phyloP scores from a whole-genome alignment of 1,140 invertebrate genomes.

The Goniozus legneri region DNA sequence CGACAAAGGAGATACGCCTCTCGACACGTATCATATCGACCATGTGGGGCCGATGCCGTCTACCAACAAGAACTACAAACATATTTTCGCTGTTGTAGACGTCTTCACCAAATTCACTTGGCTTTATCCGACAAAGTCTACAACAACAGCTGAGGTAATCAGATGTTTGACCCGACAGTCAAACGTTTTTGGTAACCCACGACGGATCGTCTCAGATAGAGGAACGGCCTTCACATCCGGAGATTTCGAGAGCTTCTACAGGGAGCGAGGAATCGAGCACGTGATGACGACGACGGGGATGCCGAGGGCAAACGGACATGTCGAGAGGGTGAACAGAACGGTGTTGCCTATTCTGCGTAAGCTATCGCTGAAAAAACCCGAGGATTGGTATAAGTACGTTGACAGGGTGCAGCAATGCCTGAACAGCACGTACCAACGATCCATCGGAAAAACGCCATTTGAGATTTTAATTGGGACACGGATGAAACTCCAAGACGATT shows the following conservation, averaged over 20 bases:
- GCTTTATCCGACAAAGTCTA: slow-evolving; percentile 13
- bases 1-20: slow-evolving; percentile 19
- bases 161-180: slow-evolving; percentile 16
- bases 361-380: slow-evolving; percentile 25
- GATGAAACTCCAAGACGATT: background rate
- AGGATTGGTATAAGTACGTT: slow-evolving; percentile 33
- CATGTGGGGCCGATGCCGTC: slow-evolving; percentile 31
- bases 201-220: background rate
- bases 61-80: slow-evolving; percentile 15
- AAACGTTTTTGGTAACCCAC: slow-evolving; percentile 23
- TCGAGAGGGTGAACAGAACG: slow-evolving; percentile 13
- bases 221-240: background rate
- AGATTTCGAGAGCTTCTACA: background rate
- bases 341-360: slow-evolving; percentile 26
- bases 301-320: slow-evolving; percentile 22
- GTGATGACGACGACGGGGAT: slow-evolving; percentile 24
- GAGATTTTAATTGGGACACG: background rate
- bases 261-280: slow-evolving; percentile 20
- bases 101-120: slow-evolving; percentile 31
- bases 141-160: slow-evolving; percentile 21
- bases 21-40: slow-evolving; percentile 30
- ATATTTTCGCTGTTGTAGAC: slow-evolving; percentile 28
- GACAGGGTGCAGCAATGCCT: slow-evolving; percentile 28
- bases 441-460: background rate
- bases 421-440: slow-evolving; percentile 14